A percentile compares a stretch with the other conserved stretches of the same genome.
Conservation (phyloP, 2,113 vertebrate species). For the Mystacornis crossleyi region DNA sequence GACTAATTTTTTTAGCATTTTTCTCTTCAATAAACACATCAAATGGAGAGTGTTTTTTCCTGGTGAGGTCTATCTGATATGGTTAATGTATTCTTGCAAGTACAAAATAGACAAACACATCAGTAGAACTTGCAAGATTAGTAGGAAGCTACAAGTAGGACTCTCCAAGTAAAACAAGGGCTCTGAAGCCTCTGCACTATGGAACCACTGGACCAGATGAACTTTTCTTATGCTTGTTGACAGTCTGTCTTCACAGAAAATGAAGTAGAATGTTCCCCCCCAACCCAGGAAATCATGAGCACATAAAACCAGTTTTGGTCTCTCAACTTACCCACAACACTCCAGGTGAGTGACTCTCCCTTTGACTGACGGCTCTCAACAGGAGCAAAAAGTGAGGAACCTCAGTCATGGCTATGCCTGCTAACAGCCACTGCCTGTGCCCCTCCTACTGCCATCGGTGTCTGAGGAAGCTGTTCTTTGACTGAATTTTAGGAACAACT, state of each 20-base stretch:
- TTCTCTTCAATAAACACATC: background rate
- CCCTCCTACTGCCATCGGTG: background rate
- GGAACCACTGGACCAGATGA: background rate
- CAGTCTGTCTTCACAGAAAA: background rate
- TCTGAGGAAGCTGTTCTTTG: background rate
- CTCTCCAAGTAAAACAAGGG: background rate
- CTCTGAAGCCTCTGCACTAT: background rate
- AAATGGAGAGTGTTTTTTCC: background rate
- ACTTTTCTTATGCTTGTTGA: background rate
- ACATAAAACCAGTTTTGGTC: background rate
- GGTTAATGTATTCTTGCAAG: background rate
- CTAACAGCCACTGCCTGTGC: background rate
- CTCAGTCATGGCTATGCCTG: background rate
- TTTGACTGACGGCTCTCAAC: background rate
- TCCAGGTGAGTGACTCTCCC: background rate
- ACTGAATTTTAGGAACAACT: background rate
- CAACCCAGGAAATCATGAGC: background rate
- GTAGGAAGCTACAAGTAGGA: background rate
- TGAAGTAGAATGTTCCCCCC: background rate
- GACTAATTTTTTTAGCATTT: background rate
- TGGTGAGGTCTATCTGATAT: background rate
- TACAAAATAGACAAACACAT: background rate
- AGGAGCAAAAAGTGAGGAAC: background rate
- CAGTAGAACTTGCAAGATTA: background rate
- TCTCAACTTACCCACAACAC: background rate